These are phyloP conservation scores for Amblyopsis rosae DNA, from an alignment of 2,113 vertebrate genomes.

Conservation along the genomic window DNA sequence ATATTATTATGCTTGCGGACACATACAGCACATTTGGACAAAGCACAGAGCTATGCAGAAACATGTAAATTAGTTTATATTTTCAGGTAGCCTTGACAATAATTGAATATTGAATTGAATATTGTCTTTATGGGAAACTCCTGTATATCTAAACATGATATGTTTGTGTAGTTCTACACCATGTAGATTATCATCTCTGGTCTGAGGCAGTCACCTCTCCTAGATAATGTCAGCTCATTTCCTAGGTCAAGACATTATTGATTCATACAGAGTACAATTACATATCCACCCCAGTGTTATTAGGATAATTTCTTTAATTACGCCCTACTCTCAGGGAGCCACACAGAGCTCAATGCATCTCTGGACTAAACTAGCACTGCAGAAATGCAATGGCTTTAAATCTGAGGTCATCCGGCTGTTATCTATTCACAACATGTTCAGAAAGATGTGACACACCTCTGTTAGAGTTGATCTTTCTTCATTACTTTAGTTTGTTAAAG, in stretches of 20 bases:
- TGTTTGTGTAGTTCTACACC: neutral
- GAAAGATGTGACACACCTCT: no score
- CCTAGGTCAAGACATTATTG: slow-evolving; percentile 65
- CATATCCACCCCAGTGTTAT: slow-evolving; percentile 61
- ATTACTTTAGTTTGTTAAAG: no score
- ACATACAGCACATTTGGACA: no score
- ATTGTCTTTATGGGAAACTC: neutral
- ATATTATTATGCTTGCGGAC: no score
- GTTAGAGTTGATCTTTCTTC: no score
- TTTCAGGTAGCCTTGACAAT: no score
- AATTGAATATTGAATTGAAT: neutral
- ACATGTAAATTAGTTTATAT: no score
- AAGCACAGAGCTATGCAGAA: no score
- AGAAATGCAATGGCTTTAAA: no score
- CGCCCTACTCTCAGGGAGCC: slow-evolving; percentile 46
- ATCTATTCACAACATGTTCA: no score
- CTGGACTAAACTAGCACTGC: neutral
- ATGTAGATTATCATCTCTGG: slow-evolving; percentile 52
- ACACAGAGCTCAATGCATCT: slow-evolving; percentile 9
- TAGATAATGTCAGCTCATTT: slow-evolving; percentile 50
- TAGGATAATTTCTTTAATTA: slow-evolving; percentile 61
- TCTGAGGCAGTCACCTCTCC: slow-evolving; percentile 47
- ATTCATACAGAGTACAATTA: slow-evolving; percentile 66
- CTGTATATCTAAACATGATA: neutral
- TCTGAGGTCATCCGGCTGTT: no score